These are phyloP conservation scores for Selenia dentaria DNA, from an alignment of 2,888 invertebrate species.

Conservation along the genomic window DNA sequence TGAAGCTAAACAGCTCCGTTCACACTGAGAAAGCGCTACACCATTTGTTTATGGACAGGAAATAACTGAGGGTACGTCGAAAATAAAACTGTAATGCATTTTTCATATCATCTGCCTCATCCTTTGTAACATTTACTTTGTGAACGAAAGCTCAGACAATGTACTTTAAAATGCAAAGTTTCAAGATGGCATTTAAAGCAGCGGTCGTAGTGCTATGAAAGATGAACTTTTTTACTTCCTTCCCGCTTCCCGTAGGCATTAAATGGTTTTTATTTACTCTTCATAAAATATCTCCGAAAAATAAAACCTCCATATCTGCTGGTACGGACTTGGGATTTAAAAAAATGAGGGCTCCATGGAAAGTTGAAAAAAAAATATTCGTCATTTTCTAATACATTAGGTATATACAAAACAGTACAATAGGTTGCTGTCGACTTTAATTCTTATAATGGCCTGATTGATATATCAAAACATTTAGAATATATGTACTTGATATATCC, in stretches of 20 bases:
- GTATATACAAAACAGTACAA: too few species aligned
- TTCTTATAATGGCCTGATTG: too few species aligned
- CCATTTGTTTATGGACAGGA: conserved; percentile 40
- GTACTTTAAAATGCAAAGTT: conserved; percentile 32
- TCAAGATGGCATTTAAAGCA: conserved; percentile 26
- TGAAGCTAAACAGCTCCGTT: conserved; percentile 35
- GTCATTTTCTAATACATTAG: too few species aligned
- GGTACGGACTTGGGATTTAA: too few species aligned
- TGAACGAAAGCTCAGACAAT: conserved; percentile 23
- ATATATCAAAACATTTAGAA: too few species aligned
- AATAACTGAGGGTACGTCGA: conserved; percentile 36
- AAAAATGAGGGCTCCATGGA: too few species aligned
- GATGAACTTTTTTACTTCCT: background rate
- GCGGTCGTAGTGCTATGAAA: conserved; percentile 4
- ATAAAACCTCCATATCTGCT: too few species aligned
- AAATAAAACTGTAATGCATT: conserved; percentile 37
- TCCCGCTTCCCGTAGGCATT: background rate
- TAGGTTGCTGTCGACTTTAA: too few species aligned
- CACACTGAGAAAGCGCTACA: conserved; percentile 31
- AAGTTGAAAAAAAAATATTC: too few species aligned
- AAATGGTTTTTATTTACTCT: too few species aligned
- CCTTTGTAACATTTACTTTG: conserved; percentile 37
- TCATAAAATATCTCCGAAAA: too few species aligned
- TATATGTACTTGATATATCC: too few species aligned
- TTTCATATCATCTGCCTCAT: conserved; percentile 38